Evolutionary conservation across 2,888 invertebrate genomes (phyloP), one percentile per base, ranked within the genome.

Genomic region (Metellina segmentata): DNA sequence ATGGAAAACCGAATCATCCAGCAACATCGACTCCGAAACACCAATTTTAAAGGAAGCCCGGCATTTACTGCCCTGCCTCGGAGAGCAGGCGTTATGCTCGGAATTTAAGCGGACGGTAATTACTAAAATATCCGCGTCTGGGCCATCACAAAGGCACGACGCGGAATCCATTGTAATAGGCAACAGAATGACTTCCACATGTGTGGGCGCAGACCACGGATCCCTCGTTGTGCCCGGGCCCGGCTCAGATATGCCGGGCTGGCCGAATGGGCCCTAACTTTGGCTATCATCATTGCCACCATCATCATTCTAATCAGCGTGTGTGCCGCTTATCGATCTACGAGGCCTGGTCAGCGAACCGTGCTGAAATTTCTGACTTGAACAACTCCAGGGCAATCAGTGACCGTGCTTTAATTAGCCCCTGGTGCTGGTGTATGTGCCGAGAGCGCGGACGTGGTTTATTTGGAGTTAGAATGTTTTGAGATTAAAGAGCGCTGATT

Each of bases 261-360:
- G 72, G 20, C 61, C 88, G 70, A 86, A 78, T 78, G 16, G 34
- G 86, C 88, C 61, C n/a, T 71, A 88, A 88, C 81, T 88, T 81
- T 69, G 72, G 53, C 88, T 88, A 88, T 88, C 82, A 81, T 53
- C 78, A 75, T 20, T 5, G 11, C 13, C 85, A 61, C 53, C 87
- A 77, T 89, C 82, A 82, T 82, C 77, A 89, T 89, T 82, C 81
- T 82, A 89, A 89, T 82, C 87, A 87, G 53, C 78, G 72, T n/a
- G 53, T 34, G 52, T 49, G n/a, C 71, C 20, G 78, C 52, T 20
- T 78, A 87, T 71, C 71, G 79, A 81, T 81, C 52, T 61, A 61
- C n/a, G 9, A 20, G 6, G 16, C 19, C 13, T 51, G 53, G n/a
- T 11, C 70, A 49, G 82, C 19, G 82, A 51, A 69, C 70, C 61